Conservation (phyloP, 2,888 invertebrate genomes). For the Augochlorella aurata region DNA sequence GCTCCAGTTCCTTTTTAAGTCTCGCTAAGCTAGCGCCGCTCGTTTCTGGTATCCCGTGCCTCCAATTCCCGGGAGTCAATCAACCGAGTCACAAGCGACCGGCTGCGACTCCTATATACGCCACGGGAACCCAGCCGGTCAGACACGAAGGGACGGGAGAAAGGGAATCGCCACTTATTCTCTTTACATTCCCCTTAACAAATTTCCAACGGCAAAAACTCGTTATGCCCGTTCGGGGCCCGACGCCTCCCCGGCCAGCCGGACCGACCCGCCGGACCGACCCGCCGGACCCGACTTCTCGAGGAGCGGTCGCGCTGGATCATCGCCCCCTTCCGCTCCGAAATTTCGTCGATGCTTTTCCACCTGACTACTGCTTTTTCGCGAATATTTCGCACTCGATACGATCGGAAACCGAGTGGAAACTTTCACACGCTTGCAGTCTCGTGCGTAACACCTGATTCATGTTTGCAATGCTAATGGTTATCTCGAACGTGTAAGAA, state of each 20-base stretch:
- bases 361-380: background rate
- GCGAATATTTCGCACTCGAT: background rate
- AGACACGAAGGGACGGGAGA: constrained; percentile 56
- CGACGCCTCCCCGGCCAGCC: constrained; percentile 59
- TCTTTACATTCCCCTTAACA: constrained; percentile 73
- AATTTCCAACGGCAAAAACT: constrained; percentile 71
- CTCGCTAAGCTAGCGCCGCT: constrained; percentile 63
- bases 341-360: constrained; percentile 38
- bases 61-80: constrained; percentile 69
- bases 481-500: too few species aligned
- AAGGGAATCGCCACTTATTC: constrained; percentile 62
- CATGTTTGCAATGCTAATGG: too few species aligned
- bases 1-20: constrained; percentile 63
- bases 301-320: constrained; percentile 15
- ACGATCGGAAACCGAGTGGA: background rate
- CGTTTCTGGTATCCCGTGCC: constrained; percentile 64
- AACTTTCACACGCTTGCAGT: background rate
- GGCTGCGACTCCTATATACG: constrained; percentile 54
- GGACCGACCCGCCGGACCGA: constrained; percentile 8
- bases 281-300: constrained; percentile 11
- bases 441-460: too few species aligned
- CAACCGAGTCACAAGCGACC: constrained; percentile 60
- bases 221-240: constrained; percentile 65
- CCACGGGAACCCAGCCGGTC: constrained; percentile 44
- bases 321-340: constrained; percentile 31